These are phyloP conservation scores for Macrotus californicus DNA, from an alignment of 2,113 vertebrate genomes.

Conservation along the genomic window DNA sequence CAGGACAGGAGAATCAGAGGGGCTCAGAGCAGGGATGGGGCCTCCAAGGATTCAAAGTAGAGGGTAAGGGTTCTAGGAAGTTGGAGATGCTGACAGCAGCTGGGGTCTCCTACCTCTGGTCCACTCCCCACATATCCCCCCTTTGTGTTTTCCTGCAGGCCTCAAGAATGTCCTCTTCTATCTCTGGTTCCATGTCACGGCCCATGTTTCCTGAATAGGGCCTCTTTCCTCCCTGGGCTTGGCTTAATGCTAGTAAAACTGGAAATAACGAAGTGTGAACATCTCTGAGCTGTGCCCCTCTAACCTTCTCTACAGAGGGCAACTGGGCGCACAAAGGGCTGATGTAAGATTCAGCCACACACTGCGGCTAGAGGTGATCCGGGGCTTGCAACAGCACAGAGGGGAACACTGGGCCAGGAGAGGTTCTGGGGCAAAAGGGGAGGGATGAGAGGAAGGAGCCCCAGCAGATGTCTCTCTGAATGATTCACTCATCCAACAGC, in stretches of 20 bases:
- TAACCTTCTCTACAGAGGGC: neutral
- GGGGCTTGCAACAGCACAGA: neutral
- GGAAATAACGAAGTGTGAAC: neutral
- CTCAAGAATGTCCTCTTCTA: neutral
- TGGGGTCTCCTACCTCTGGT: neutral
- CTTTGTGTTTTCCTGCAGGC: neutral
- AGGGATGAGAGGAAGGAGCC: neutral
- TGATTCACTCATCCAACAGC: neutral
- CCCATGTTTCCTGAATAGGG: neutral
- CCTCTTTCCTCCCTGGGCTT: neutral
- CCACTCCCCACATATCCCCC: neutral
- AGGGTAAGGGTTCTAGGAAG: neutral
- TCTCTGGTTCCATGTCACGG: neutral
- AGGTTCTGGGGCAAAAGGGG: neutral
- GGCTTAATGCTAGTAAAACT: neutral
- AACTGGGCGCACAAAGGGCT: neutral
- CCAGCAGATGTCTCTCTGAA: neutral
- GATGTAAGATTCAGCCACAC: neutral
- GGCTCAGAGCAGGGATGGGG: neutral
- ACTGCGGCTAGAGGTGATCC: neutral
- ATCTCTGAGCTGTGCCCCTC: neutral
- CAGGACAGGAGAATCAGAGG: no score
- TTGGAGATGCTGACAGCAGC: neutral
- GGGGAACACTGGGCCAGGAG: fast-evolving
- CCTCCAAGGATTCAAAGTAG: no score